Base-by-base conservation (phyloP, 2,113 vertebrate genomes). In the Megaceryle maxima region DNA sequence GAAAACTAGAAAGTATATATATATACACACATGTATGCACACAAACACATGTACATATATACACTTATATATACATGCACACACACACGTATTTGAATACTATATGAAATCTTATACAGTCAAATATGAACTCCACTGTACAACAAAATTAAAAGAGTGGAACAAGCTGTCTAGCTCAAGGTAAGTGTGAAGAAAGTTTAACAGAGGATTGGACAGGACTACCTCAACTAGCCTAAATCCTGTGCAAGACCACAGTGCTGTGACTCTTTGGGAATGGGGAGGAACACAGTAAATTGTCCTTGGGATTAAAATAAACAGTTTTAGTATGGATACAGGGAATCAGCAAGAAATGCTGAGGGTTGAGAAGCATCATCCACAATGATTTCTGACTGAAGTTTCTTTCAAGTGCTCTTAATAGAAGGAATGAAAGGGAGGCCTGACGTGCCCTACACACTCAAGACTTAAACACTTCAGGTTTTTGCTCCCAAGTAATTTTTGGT, bases 291-390 rank as follows among this genome's bases (percentile, higher is more conserved):
- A 41, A 67, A 63, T 22, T 63, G 66, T 43, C 74, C 66, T 64
- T 82, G 82, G 21, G 57, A 92, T 87, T 67, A 79, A 87, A 93
- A 85, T 37, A 90, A 90, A 82, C 13, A 75, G n/a, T 16, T 76
- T 86, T 76, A 85, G 50, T 37, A 48, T 1, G 19, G 66, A 92
- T 69, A 48, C 48, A 64, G 13, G 51, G 19, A 92, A 70, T 46
- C 88, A 85, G 86, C 17, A 79, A 68, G 62, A 92, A 82, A 86
- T 6, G 17, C 21, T 80, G 41, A 72, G 35, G 53, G 53, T 9
- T 56, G 72, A 95, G 67, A 92, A 92, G 79, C 22, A 59, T 19
- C 37, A 87, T 35, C 51, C 53, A 55, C 35, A 79, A 80, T 13
- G 37, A 63, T 66, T 87, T 46, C 60, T 51, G 37, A 78, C 9